Percentiles rank a stretch among this genome's conserved stretches.
phyloP scores from a whole-genome alignment of 2,113 vertebrate genomes.

The Tragelaphus imberbis region DNA sequence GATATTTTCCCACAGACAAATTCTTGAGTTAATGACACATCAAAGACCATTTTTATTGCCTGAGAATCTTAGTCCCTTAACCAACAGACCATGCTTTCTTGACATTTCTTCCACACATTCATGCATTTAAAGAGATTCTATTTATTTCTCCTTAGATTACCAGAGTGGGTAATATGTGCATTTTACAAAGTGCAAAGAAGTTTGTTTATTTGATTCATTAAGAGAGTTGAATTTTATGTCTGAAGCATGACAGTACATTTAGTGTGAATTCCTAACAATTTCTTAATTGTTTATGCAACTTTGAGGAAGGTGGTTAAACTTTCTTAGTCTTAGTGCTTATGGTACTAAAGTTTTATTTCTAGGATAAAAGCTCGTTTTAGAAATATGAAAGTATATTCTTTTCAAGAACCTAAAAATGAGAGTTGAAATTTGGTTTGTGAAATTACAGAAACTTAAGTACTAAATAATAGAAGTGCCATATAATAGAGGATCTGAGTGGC shows the following conservation, averaged over 20 bases:
- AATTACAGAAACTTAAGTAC: background rate
- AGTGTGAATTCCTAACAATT: conserved; percentile 25
- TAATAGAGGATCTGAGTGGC: background rate
- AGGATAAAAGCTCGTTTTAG: background rate
- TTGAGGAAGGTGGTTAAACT: background rate
- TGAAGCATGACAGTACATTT: conserved; percentile 23
- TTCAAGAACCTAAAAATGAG: background rate
- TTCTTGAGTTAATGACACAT: background rate
- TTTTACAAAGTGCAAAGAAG: background rate
- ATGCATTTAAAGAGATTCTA: conserved; percentile 37
- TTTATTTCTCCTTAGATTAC: conserved; percentile 39
- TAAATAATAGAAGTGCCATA: background rate
- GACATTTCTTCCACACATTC: conserved; percentile 24
- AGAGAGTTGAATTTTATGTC: conserved; percentile 42
- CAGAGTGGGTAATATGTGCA: background rate
- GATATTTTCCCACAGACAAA: background rate
- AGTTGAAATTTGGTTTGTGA: background rate
- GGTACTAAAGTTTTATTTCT: background rate
- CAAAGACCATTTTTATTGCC: conserved; percentile 22
- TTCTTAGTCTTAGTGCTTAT: background rate
- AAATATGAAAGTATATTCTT: background rate
- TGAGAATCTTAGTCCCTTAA: background rate
- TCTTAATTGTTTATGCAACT: conserved; percentile 9
- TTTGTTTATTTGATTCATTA: conserved; percentile 44
- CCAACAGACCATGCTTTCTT: conserved; percentile 9